A percentile compares a stretch with the other conserved stretches of the same genome.
These are phyloP conservation scores for Ophiothrix spiculata DNA, from an alignment of 35 echinoderm and acorn worm species.

Conservation along the genomic window DNA sequence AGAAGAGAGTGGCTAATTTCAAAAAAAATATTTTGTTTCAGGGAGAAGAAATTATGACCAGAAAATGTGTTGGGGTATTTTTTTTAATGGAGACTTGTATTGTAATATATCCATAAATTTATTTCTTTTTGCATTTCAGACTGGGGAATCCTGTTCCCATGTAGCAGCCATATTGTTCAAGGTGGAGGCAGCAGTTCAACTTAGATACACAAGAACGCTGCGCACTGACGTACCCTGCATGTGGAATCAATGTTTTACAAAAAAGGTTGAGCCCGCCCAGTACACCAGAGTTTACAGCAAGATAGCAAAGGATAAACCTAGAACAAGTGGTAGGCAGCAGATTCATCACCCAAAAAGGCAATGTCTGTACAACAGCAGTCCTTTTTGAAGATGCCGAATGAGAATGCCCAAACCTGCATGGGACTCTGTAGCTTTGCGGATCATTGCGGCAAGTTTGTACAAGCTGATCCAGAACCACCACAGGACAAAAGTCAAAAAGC, in stretches of 20 bases:
- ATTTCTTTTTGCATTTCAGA: constrained; percentile 33
- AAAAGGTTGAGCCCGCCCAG: constrained; percentile 26
- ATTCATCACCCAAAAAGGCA: not conserved
- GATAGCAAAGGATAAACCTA: not conserved
- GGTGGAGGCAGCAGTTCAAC: constrained; percentile 61
- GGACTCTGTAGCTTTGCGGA: not conserved
- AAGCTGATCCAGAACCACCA: not conserved
- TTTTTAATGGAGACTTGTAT: too few relatives aligned
- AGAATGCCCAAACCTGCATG: not conserved
- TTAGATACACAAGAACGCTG: constrained; percentile 24
- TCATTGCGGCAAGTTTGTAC: not conserved
- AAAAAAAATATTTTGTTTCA: too few relatives aligned
- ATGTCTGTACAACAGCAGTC: not conserved
- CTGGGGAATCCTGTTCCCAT: constrained; percentile 58
- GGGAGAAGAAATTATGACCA: too few relatives aligned
- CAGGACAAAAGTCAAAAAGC: not conserved
- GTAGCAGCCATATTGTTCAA: constrained; percentile 63
- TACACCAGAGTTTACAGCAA: not conserved
- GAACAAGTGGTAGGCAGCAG: not conserved
- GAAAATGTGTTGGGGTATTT: too few relatives aligned
- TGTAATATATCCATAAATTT: constrained; percentile 42
- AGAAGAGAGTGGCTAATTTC: too few relatives aligned
- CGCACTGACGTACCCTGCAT: constrained; percentile 21
- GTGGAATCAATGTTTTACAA: constrained; percentile 27
- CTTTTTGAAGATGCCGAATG: not conserved